Evolutionary conservation across 1,140 invertebrate species (phyloP).

Genomic region (Zophobas atratus): DNA sequence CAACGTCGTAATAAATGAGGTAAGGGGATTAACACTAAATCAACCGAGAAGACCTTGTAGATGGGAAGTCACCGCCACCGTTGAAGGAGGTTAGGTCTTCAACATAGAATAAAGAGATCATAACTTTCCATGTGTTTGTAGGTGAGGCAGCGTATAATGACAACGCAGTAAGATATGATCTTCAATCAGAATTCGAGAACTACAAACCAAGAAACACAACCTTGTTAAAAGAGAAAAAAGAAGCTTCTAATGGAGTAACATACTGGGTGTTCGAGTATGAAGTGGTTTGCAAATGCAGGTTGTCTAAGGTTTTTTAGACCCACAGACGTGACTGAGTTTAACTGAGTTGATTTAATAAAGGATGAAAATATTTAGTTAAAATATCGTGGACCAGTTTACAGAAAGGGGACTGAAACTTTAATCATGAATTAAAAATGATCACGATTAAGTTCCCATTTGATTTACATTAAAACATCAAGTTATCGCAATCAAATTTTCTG

Average conservation of each 20-base stretch:
- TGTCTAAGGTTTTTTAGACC: slow-evolving; percentile 8
- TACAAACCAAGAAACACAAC: slow-evolving; percentile 13
- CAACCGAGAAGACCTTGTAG: not conserved
- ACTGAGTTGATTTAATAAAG: slow-evolving; percentile 8
- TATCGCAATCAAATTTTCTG: slow-evolving; percentile 17
- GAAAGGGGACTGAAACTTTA: not conserved
- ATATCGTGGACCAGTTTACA: slow-evolving; percentile 15
- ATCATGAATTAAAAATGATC: not conserved
- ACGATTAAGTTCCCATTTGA: slow-evolving; percentile 17
- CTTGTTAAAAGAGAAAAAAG: slow-evolving; percentile 8
- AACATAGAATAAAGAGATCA: slow-evolving; percentile 14
- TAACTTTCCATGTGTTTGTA: slow-evolving; percentile 20
- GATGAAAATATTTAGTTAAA: not conserved
- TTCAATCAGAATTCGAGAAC: not conserved
- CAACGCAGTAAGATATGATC: not conserved
- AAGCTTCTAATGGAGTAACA: not conserved
- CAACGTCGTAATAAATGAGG: slow-evolving; percentile 2
- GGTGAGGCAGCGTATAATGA: not conserved
- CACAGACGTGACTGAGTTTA: slow-evolving; percentile 8
- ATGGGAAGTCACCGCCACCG: slow-evolving; percentile 2
- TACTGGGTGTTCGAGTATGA: slow-evolving; percentile 10
- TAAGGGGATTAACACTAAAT: slow-evolving; percentile 2
- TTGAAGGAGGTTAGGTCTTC: slow-evolving; percentile 13
- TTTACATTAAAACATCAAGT: not conserved
- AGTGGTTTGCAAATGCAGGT: slow-evolving; percentile 5